Evolutionary conservation across 1,140 invertebrate genomes (phyloP).

Genomic region (Harlomillsia oculata): DNA sequence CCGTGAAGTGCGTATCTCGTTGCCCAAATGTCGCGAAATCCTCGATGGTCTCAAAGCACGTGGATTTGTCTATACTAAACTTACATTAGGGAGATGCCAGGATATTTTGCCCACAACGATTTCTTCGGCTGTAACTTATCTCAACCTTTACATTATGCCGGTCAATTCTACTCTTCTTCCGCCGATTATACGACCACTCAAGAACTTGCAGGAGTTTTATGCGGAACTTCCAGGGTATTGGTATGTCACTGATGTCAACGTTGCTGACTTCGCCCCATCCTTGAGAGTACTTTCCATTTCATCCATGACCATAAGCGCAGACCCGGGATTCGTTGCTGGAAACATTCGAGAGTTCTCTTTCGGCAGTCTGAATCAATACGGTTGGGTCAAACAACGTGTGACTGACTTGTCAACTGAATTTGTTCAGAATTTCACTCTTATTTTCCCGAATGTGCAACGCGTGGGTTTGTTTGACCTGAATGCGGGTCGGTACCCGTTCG

Average conservation of each 20-base stretch:
- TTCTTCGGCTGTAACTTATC: not conserved
- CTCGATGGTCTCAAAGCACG: not conserved
- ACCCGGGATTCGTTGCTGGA: not conserved
- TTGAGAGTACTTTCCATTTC: not conserved
- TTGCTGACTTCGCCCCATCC: not conserved
- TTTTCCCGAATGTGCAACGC: not conserved
- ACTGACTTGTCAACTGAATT: not conserved
- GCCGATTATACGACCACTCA: not conserved
- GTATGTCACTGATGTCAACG: not conserved
- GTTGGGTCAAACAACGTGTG: not conserved
- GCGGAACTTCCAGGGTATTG: not conserved
- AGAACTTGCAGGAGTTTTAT: not conserved
- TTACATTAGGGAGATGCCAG: not conserved
- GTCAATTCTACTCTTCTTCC: not conserved
- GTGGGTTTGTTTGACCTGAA: slow-evolving; percentile 4
- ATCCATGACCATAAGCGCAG: not conserved
- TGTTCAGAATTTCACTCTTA: not conserved
- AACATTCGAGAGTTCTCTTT: not conserved
- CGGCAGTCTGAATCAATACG: slow-evolving; percentile 7
- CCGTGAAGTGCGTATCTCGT: not conserved
- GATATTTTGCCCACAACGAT: not conserved
- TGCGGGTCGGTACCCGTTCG: not conserved
- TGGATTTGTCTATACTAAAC: not conserved
- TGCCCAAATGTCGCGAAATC: not conserved
- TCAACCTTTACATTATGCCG: slow-evolving; percentile 5